Evolutionary conservation across 2,888 invertebrate genomes (phyloP).

Genomic region (Suillia variegata): DNA sequence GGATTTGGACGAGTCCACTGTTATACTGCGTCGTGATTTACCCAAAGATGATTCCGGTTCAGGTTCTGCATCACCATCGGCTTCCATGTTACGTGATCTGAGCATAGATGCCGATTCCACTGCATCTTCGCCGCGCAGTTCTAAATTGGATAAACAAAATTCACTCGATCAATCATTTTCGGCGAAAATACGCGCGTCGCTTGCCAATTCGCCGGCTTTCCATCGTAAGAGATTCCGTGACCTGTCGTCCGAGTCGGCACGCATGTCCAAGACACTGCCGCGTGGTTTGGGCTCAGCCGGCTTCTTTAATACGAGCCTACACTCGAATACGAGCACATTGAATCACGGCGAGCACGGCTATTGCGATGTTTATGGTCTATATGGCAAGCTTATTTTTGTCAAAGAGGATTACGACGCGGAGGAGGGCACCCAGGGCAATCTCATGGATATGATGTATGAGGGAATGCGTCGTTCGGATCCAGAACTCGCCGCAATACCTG

Average conservation of each 20-base stretch:
- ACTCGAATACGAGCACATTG: constrained; percentile 66
- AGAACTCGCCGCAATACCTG: constrained; percentile 81
- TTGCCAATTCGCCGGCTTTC: constrained; percentile 69
- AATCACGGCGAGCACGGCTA: constrained; percentile 69
- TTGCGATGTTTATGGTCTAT: constrained; percentile 88
- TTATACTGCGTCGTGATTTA: constrained; percentile 53
- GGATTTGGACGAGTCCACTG: constrained; percentile 53
- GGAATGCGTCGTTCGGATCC: constrained; percentile 81
- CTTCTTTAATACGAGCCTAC: constrained; percentile 57
- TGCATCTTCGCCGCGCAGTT: constrained; percentile 48
- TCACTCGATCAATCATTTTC: constrained; percentile 66
- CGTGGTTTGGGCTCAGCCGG: constrained; percentile 66
- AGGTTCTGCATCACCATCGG: constrained; percentile 31
- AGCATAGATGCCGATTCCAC: constrained; percentile 39
- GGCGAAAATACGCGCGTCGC: constrained; percentile 67
- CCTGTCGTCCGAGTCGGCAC: constrained; percentile 55
- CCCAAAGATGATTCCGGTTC: constrained; percentile 43
- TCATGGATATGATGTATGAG: constrained; percentile 70
- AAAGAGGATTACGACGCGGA: constrained; percentile 75
- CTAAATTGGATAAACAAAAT: constrained; percentile 71
- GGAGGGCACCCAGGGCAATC: constrained; percentile 71
- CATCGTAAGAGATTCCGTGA: constrained; percentile 65
- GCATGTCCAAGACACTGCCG: constrained; percentile 80
- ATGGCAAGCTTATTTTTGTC: constrained; percentile 87
- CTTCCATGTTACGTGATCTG: constrained; percentile 34